These are phyloP conservation scores for Monopterus albus DNA, from an alignment of 2,113 vertebrate genomes.

Conservation along the genomic window DNA sequence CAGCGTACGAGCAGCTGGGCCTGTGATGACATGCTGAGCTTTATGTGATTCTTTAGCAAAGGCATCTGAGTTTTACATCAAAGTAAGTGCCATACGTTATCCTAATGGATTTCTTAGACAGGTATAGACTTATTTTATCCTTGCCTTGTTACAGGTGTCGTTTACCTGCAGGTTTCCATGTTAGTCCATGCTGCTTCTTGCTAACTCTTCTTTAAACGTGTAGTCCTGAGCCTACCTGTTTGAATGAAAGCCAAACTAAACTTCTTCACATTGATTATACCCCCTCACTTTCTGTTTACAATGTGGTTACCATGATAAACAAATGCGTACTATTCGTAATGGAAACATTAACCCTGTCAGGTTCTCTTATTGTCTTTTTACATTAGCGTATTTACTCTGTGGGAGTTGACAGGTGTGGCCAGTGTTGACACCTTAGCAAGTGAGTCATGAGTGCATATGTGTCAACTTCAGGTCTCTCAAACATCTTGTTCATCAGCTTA, in stretches of 20 bases:
- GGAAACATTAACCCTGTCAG: constrained; percentile 39
- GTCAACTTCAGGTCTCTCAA: constrained; percentile 1
- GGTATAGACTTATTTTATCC: too few species aligned
- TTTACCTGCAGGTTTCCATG: too few species aligned
- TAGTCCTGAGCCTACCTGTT: too few species aligned
- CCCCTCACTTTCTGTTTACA: constrained; percentile 1
- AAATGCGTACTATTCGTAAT: constrained; percentile 38
- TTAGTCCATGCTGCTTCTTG: neutral
- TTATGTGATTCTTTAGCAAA: neutral
- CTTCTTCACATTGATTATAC: neutral
- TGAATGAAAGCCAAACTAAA: too few species aligned
- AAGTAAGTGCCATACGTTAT: too few species aligned
- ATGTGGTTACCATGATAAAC: constrained; percentile 53
- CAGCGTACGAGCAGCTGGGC: neutral
- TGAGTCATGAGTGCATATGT: constrained; percentile 49
- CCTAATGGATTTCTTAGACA: too few species aligned
- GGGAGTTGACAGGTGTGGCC: constrained; percentile 64
- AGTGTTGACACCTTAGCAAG: constrained; percentile 22
- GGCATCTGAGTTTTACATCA: neutral
- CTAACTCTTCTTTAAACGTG: too few species aligned
- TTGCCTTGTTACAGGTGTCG: too few species aligned
- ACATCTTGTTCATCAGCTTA: neutral
- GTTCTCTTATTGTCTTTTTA: constrained; percentile 25
- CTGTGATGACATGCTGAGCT: neutral
- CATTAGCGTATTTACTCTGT: constrained; percentile 44